Conservation (phyloP, 1,140 invertebrate genomes). For the Sipha flava region DNA sequence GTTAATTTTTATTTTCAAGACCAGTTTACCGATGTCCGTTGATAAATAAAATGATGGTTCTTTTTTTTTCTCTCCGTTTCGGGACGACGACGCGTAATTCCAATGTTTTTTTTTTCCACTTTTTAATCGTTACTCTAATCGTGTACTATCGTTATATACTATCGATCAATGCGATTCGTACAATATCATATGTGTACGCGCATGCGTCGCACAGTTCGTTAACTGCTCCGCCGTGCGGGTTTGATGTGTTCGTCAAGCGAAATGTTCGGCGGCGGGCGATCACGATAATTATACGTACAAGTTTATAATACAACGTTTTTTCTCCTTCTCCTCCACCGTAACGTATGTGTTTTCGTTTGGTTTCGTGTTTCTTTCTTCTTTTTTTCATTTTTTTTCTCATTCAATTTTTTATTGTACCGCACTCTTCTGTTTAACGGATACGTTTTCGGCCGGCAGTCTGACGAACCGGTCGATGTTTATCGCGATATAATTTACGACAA, state of each 20-base stretch:
- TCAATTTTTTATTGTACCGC: not conserved
- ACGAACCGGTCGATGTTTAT: not conserved
- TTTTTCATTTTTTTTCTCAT: too few species aligned
- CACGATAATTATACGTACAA: too few species aligned
- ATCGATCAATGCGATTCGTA: too few species aligned
- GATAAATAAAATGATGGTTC: not conserved
- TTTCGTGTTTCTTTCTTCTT: too few species aligned
- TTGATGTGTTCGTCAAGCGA: not conserved
- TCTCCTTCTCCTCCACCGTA: too few species aligned
- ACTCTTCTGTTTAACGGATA: not conserved
- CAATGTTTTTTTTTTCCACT: too few species aligned
- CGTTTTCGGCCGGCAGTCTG: not conserved
- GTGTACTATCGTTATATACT: not conserved
- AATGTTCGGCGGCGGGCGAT: too few species aligned
- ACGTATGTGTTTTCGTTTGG: too few species aligned
- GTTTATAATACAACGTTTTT: too few species aligned
- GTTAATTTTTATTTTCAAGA: not conserved
- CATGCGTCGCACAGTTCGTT: too few species aligned
- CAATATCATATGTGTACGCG: not conserved
- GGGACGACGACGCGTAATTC: not conserved
- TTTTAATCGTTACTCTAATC: not conserved
- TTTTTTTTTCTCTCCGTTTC: not conserved
- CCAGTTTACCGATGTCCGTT: not conserved
- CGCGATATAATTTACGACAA: slow-evolving; percentile 16
- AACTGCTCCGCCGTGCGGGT: too few species aligned